Base-by-base conservation (phyloP, 2,113 vertebrate species). In the Cheilinus undulatus region DNA sequence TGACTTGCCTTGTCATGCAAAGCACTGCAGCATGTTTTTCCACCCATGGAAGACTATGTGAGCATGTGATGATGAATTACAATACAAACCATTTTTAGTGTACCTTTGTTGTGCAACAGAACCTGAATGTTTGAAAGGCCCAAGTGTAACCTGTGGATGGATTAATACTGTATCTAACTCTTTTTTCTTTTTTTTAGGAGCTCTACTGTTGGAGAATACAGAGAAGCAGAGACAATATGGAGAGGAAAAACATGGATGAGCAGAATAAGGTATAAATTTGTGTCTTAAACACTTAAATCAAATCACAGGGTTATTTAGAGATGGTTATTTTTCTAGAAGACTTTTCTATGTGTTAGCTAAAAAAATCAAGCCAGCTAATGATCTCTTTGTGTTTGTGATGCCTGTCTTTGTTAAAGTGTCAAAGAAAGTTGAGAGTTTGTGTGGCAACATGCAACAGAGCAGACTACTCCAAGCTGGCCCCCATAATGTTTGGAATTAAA, bases 391-490 rank as follows among this genome's bases (percentile, higher is more conserved):
- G 36, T 38, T 1, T 14, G 11, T 38, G 12, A 32, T 13, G 14
- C 27, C 3, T 64, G 14, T 7, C 14, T 64, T 57, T 59, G 17
- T 13, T 80, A 22, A 26, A 89, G 83, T 54, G 52, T 30, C 93
- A 94, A 70, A 91, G 71, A 61, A 96, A 86, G 74, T 90, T 99
- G 49, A 95, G 96, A 50, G 95, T 99, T 72, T 98, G 97, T 50
- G 97, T 99, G 67, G 98, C 97, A 3, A 99, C 98, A 34, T 99
- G 98, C 85, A 99, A 99, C 92, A 94, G 97, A 65, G 98, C 98
- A 0, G 97, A 99, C 93, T 99, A 99, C 91, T 99, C 97, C 36
- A 99, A 99, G 78, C 93, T 99, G 67, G 98, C 97, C 14, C 97
- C 98, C 3, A 99, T 99, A 87, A 99, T 99, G 98, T 97, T 95